A percentile compares a stretch with the other conserved stretches of the same genome.
Evolutionary conservation across 2,888 invertebrate genomes (phyloP).

Genomic region (Cephus rjabovi): DNA sequence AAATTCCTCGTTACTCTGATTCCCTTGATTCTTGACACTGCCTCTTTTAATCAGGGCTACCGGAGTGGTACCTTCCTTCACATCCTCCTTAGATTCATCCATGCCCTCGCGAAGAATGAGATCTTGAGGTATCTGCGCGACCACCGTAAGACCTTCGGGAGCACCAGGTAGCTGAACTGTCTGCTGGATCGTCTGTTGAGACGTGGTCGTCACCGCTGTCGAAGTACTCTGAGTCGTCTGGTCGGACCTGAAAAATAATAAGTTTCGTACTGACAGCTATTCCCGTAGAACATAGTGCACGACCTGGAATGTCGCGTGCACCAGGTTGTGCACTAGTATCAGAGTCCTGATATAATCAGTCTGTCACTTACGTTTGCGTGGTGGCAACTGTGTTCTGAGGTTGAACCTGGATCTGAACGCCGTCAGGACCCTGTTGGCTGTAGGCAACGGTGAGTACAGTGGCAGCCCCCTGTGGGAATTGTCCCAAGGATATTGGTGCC

Average conservation of each 20-base stretch:
- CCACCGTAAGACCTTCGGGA: conserved; percentile 75
- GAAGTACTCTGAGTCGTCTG: conserved; percentile 65
- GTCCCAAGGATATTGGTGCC: conserved; percentile 80
- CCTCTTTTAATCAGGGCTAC: conserved; percentile 68
- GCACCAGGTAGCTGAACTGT: conserved; percentile 67
- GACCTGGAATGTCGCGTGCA: too few relatives aligned
- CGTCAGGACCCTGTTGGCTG: conserved; percentile 72
- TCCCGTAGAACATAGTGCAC: neutral
- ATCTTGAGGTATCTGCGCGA: conserved; percentile 78
- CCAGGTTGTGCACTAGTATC: neutral
- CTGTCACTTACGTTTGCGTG: conserved; percentile 58
- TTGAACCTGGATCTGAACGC: conserved; percentile 64
- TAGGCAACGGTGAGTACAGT: conserved; percentile 83
- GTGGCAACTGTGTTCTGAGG: conserved; percentile 65
- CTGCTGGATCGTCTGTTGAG: conserved; percentile 64
- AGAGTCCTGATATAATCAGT: neutral
- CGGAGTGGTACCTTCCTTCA: conserved; percentile 66
- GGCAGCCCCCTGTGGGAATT: conserved; percentile 78
- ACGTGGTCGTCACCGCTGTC: conserved; percentile 62
- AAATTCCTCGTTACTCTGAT: conserved; percentile 59
- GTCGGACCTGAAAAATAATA: conserved; percentile 48
- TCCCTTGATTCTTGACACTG: conserved; percentile 64
- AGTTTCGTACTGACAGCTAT: neutral
- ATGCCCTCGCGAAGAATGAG: conserved; percentile 71
- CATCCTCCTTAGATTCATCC: conserved; percentile 66